Percentiles rank a stretch among this genome's conserved stretches.
phyloP scores from a whole-genome alignment of 1,140 invertebrate species.

The Gonioctena quinquepunctata region DNA sequence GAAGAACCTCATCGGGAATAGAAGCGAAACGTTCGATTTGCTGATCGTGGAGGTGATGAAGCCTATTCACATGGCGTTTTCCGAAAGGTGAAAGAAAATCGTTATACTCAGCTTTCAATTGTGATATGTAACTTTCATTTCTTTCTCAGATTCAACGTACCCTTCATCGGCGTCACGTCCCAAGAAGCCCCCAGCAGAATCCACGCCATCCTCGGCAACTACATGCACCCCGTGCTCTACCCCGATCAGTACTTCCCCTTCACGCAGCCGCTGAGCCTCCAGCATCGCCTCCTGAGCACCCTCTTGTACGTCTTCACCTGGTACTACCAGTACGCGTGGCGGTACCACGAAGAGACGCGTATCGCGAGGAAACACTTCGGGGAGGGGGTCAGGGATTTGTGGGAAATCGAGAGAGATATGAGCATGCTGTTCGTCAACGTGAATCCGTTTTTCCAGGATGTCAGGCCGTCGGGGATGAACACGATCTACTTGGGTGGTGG shows the following conservation, averaged over 20 bases:
- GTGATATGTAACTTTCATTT: background rate
- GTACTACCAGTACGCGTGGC: background rate
- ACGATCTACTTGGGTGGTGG: conserved; percentile 16
- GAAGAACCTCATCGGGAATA: conserved; percentile 39
- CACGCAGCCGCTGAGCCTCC: background rate
- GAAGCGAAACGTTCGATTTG: conserved; percentile 42
- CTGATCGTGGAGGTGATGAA: conserved; percentile 43
- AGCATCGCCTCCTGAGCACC: background rate
- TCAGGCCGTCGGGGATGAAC: background rate
- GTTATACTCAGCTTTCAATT: background rate
- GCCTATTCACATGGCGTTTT: conserved; percentile 31
- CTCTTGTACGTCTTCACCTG: background rate
- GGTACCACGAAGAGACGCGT: background rate
- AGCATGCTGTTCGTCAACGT: conserved; percentile 20
- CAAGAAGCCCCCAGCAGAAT: background rate
- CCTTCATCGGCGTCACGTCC: conserved; percentile 3
- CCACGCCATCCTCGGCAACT: conserved; percentile 18
- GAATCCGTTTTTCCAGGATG: conserved; percentile 18
- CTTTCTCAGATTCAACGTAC: background rate
- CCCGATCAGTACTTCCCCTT: background rate
- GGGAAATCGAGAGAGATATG: background rate
- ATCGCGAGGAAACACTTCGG: conserved; percentile 18
- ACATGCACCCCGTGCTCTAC: conserved; percentile 10
- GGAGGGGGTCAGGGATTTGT: background rate
- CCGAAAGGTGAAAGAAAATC: conserved; percentile 11